These are phyloP conservation scores for Tillus elongatus DNA, from an alignment of 2,888 invertebrate species.

Conservation along the genomic window DNA sequence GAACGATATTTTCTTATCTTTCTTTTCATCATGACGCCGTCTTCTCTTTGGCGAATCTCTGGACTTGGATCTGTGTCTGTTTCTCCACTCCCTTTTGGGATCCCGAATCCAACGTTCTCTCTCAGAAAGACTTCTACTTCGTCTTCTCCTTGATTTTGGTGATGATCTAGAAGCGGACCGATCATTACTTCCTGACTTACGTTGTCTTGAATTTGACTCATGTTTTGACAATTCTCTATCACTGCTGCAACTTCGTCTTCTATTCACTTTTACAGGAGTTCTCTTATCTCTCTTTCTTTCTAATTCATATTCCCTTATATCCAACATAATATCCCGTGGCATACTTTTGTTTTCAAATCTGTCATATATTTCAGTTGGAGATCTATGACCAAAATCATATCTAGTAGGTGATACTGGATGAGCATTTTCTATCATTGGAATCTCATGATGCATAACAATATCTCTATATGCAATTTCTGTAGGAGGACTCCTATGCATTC, in stretches of 20 bases:
- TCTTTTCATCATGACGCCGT: slow-evolving; percentile 15
- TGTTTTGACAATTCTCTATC: not conserved
- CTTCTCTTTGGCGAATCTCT: slow-evolving; percentile 7
- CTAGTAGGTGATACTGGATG: no score
- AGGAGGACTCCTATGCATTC: no score
- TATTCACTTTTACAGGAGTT: no score
- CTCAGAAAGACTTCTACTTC: slow-evolving; percentile 14
- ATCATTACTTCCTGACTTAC: slow-evolving; percentile 9
- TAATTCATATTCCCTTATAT: slow-evolving; percentile 9
- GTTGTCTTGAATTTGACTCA: not conserved
- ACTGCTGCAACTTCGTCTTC: no score
- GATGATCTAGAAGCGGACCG: slow-evolving; percentile 10
- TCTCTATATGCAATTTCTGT: no score
- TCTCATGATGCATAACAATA: no score
- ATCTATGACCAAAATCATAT: no score
- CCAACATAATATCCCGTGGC: no score
- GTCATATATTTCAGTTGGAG: no score
- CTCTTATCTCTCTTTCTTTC: slow-evolving; percentile 8
- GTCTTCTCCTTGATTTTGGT: slow-evolving; percentile 13
- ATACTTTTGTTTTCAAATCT: no score
- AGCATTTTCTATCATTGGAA: no score
- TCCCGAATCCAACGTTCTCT: slow-evolving; percentile 12
- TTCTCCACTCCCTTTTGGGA: slow-evolving; percentile 7
- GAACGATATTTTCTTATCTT: slow-evolving; percentile 31
- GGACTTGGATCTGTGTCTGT: not conserved